Conservation (phyloP, 2,888 invertebrate species). For the Erebia palarica region DNA sequence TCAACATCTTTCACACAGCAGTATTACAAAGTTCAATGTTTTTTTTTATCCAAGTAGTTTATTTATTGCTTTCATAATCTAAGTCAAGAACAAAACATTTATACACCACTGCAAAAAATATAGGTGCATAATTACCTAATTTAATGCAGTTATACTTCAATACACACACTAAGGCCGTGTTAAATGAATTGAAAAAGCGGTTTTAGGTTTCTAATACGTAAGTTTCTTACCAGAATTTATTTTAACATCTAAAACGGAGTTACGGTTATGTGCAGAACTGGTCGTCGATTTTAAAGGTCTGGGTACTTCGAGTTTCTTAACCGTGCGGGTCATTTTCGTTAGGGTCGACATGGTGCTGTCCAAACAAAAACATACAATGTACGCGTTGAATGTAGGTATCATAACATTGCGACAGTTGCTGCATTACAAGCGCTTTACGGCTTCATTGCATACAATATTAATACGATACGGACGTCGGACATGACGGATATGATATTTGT, state of each 20-base stretch:
- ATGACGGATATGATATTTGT: conserved; percentile 57
- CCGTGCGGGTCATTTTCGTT: conserved; percentile 86
- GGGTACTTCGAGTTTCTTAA: conserved; percentile 89
- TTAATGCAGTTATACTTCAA: conserved; percentile 11
- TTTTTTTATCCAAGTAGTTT: background rate
- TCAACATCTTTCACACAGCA: background rate
- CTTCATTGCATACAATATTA: conserved; percentile 18
- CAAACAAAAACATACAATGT: conserved; percentile 46
- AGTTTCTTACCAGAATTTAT: conserved; percentile 76
- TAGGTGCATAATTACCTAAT: conserved; percentile 2
- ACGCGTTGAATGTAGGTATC: conserved; percentile 13
- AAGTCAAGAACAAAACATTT: conserved; percentile 28
- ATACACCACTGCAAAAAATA: conserved; percentile 12
- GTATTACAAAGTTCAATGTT: background rate
- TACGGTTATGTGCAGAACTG: conserved; percentile 79
- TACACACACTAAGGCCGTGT: background rate
- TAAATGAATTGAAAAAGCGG: background rate
- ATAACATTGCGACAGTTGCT: conserved; percentile 29
- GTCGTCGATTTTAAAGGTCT: conserved; percentile 86
- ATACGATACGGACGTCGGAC: conserved; percentile 28
- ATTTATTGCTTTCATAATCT: conserved; percentile 11
- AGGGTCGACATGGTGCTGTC: conserved; percentile 80
- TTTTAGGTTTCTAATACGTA: conserved; percentile 32
- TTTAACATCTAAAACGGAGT: conserved; percentile 78
- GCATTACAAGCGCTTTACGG: conserved; percentile 1